Conservation (phyloP, 2,113 vertebrate species). For the Muscicapa adusta region DNA sequence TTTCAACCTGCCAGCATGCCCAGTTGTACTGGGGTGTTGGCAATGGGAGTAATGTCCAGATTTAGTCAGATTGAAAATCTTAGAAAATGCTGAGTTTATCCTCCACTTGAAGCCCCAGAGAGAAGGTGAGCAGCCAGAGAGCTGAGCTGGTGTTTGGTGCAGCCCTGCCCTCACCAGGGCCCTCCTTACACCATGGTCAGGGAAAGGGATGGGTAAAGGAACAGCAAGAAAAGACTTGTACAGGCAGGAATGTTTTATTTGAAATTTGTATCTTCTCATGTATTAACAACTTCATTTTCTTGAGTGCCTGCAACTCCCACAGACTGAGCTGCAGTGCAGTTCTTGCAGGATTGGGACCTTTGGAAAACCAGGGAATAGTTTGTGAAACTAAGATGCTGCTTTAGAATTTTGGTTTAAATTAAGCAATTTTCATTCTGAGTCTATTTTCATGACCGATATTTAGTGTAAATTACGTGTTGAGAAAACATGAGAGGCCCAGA, state of each 20-base stretch:
- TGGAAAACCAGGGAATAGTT: not conserved
- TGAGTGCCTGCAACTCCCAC: not conserved
- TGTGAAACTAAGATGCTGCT: not conserved
- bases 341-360: not conserved
- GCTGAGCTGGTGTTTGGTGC: not conserved
- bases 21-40: not conserved
- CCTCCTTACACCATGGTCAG: not conserved
- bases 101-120: not conserved
- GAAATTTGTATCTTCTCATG: slow-evolving; percentile 7
- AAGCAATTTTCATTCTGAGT: not conserved
- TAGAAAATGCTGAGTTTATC: not conserved
- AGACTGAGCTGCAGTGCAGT: not conserved
- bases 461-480: not conserved
- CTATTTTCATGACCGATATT: not conserved
- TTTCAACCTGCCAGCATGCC: not conserved
- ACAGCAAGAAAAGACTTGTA: slow-evolving; percentile 9
- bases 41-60: not conserved
- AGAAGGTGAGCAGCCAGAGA: not conserved
- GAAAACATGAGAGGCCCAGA: not conserved
- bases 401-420: not conserved
- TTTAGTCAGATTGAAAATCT: not conserved
- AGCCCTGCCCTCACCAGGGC: not conserved
- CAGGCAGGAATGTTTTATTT: slow-evolving; percentile 5
- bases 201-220: not conserved
- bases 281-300: not conserved